Base-by-base conservation (phyloP, 2,113 vertebrate genomes). In the Eclectus roratus region DNA sequence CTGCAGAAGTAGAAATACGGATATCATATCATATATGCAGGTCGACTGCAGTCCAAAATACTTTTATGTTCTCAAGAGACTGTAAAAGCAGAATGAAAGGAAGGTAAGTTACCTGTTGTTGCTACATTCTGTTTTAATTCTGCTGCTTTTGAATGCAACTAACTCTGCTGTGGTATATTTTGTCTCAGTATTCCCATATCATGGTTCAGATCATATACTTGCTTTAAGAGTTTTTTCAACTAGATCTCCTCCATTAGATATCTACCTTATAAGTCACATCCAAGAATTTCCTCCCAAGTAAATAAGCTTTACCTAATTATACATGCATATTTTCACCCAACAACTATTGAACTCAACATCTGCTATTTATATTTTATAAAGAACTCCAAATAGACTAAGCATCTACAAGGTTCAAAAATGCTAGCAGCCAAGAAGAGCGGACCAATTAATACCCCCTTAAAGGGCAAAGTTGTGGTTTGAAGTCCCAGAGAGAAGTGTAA, bases 351-450 rank as follows among this genome's bases (percentile, higher is more conserved):
- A 92, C 60, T 63, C 58, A 55, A 83, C 50, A 73, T 70, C 68
- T 88, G 68, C 55, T 94, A 83, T 83, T 93, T 83, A 41, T 65
- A 85, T 58, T 92, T 86, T 37, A 61, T 58, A n/a, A 90, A 80
- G 64, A 78, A 84, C 27, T 74, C 94, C 17, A 88, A 86, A 85
- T 63, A 83, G 24, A 78, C 35, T 35, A 81, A 92, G 68, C 41
- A 84, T 12, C 41, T 60, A 70, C n/a, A 84, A 64, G 25, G 55
- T 81, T 92, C 19, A 94, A 88, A 91, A 92, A 71, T 71, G 65
- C 72, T 86, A 71, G 64, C 43, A 61, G 68, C 68, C 65, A 80
- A 83, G 68, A 94, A 80, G 4, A 91, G 20, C 47, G 84, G 60
- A 84, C 19, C 60, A 88, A 70, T 80, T 70, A 94, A 80, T 64